These are phyloP conservation scores for Drosophila paramelanica DNA, from an alignment of 2,888 invertebrate species.

Conservation along the genomic window DNA sequence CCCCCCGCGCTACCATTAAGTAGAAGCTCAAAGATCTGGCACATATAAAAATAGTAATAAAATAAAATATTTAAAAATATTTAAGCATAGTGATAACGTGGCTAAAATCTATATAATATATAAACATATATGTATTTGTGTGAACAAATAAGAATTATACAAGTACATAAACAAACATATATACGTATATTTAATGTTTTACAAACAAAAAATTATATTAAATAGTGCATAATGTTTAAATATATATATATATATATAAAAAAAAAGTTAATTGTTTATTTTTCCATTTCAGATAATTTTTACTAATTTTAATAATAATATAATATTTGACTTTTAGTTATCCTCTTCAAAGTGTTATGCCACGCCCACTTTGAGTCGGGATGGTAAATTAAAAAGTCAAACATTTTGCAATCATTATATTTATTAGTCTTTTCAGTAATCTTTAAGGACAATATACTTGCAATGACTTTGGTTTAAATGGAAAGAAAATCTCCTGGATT, in stretches of 20 bases:
- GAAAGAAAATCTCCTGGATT: too few species aligned
- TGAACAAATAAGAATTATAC: slow-evolving; percentile 59
- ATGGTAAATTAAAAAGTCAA: too few species aligned
- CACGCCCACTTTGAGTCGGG: too few species aligned
- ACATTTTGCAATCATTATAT: too few species aligned
- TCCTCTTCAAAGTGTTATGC: too few species aligned
- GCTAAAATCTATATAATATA: slow-evolving; percentile 49
- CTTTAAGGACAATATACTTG: too few species aligned
- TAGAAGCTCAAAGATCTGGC: slow-evolving; percentile 56
- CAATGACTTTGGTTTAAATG: too few species aligned
- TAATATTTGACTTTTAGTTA: too few species aligned
- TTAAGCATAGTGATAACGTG: slow-evolving; percentile 65
- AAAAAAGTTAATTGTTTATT: background rate
- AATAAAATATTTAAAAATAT: slow-evolving; percentile 11
- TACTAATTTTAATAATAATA: too few species aligned
- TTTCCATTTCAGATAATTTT: too few species aligned
- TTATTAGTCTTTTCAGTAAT: too few species aligned
- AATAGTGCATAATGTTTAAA: slow-evolving; percentile 70
- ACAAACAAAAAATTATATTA: slow-evolving; percentile 65
- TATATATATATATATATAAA: slow-evolving; percentile 10
- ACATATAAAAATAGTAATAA: slow-evolving; percentile 12
- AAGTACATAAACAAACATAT: slow-evolving; percentile 49
- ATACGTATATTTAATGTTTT: slow-evolving; percentile 74
- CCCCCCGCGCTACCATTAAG: slow-evolving; percentile 24
- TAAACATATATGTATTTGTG: slow-evolving; percentile 41